Conservation (phyloP, 2,888 invertebrate genomes). For the Hemaris fuciformis region DNA sequence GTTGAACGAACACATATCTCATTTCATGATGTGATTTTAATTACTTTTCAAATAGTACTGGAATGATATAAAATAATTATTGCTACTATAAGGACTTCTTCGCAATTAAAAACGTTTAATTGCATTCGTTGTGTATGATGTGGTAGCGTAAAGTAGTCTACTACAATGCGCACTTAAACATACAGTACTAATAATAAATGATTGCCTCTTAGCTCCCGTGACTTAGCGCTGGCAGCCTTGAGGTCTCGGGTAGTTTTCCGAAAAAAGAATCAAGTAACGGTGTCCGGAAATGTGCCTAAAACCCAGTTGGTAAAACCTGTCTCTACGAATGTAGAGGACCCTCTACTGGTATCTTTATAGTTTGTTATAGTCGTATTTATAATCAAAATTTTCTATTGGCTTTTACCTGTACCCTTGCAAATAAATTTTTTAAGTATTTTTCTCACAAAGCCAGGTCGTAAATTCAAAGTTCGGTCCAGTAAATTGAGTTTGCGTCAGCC, state of each 20-base stretch:
- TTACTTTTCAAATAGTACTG: neutral
- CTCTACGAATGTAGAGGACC: no score
- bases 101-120: neutral
- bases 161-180: neutral
- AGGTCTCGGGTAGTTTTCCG: no score
- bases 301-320: no score
- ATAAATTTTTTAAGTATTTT: neutral
- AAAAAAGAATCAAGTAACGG: no score
- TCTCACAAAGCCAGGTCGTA: neutral
- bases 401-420: neutral
- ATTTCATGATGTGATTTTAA: constrained; percentile 12
- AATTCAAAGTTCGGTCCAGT: neutral
- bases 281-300: no score
- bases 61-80: neutral
- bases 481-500: neutral
- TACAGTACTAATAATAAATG: no score
- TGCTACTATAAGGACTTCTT: neutral
- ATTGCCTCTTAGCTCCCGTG: no score
- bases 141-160: neutral
- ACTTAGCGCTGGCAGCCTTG: no score
- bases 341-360: no score
- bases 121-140: neutral
- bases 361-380: no score
- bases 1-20: constrained; percentile 36
- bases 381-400: neutral